phyloP scores from a whole-genome alignment of 2,888 invertebrate genomes.

The Andrena bucephala region DNA sequence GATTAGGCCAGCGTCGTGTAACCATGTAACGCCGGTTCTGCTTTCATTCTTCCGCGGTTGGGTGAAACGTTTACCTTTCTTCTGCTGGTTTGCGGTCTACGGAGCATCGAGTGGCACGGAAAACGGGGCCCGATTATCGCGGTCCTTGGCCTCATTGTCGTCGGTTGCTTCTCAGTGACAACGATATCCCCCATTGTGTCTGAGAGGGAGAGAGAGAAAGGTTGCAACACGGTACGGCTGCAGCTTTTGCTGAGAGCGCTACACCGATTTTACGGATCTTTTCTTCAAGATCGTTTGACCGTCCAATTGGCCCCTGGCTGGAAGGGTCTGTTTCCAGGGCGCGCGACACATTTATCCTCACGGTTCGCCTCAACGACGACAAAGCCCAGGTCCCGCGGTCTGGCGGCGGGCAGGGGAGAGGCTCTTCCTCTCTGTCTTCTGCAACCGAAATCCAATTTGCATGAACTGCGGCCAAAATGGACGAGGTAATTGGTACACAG shows the following conservation, averaged over 20 bases:
- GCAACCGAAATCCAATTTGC: conserved; percentile 82
- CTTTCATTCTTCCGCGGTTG: conserved; percentile 36
- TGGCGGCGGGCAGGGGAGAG: conserved; percentile 17
- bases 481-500: conserved; percentile 81
- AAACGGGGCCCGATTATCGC: conserved; percentile 55
- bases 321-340: conserved; percentile 43
- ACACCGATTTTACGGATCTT: conserved; percentile 47
- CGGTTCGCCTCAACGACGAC: conserved; percentile 46
- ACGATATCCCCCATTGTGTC: conserved; percentile 61
- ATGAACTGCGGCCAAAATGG: conserved; percentile 75
- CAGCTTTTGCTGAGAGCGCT: neutral
- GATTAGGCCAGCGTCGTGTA: conserved; percentile 47
- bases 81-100: conserved; percentile 33
- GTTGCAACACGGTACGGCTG: conserved; percentile 11
- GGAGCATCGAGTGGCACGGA: conserved; percentile 19
- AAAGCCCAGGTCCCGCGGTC: conserved; percentile 51
- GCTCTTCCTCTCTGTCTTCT: conserved; percentile 63
- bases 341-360: conserved; percentile 58
- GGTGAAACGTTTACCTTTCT: conserved; percentile 34
- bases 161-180: conserved; percentile 54
- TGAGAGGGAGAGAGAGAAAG: neutral
- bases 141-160: conserved; percentile 50
- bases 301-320: conserved; percentile 15
- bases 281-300: conserved; percentile 37
- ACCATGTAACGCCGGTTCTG: conserved; percentile 19